Evolutionary conservation across 1,140 invertebrate species (phyloP).

Genomic region (Oreohelix idahoensis): DNA sequence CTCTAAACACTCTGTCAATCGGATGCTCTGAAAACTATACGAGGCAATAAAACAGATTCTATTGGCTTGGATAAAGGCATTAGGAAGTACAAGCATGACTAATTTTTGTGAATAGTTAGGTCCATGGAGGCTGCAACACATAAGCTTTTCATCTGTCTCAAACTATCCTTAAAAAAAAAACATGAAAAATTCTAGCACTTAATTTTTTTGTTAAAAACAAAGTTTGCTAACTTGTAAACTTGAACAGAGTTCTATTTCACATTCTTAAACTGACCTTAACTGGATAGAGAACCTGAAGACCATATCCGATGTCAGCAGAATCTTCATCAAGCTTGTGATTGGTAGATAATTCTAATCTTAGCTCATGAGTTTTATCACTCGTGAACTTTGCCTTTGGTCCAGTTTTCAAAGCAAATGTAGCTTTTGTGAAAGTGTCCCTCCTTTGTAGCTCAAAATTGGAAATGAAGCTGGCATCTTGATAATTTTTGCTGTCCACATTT

Average conservation of each 20-base stretch:
- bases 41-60: too few species aligned
- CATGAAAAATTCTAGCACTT: too few species aligned
- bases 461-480: slow-evolving; percentile 25
- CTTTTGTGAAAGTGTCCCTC: slow-evolving; percentile 15
- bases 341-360: background rate
- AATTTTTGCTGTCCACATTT: slow-evolving; percentile 39
- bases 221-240: too few species aligned
- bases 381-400: slow-evolving; percentile 35
- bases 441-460: slow-evolving; percentile 29
- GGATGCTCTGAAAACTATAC: too few species aligned
- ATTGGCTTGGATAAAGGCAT: too few species aligned
- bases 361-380: slow-evolving; percentile 1
- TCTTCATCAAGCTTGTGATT: background rate
- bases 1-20: too few species aligned
- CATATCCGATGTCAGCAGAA: slow-evolving; percentile 9
- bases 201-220: too few species aligned
- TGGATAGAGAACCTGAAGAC: slow-evolving; percentile 17
- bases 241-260: background rate
- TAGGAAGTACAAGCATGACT: too few species aligned
- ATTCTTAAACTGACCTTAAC: background rate
- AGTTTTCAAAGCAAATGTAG: slow-evolving; percentile 4
- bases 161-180: too few species aligned
- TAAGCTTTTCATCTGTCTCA: too few species aligned
- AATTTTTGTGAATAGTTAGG: too few species aligned
- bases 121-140: too few species aligned